Conservation (phyloP, 2,797 vertebrate species). For the Clamator glandarius region DNA sequence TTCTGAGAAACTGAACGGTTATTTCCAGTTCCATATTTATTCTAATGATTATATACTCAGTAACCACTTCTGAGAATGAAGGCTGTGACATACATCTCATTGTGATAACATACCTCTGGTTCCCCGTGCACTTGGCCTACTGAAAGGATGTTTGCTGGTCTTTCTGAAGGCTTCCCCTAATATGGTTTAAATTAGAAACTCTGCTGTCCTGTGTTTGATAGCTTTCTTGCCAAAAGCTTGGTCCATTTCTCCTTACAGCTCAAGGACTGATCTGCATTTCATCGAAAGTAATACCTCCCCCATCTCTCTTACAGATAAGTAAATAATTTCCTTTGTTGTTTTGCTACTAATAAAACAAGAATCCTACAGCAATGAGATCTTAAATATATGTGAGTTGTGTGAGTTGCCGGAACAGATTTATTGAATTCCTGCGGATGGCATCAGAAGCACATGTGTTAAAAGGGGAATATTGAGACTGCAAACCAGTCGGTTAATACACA, state of each 20-base stretch:
- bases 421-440: slow-evolving; percentile 46
- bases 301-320: not conserved
- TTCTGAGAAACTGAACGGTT: not conserved
- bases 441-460: slow-evolving; percentile 8
- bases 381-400: not conserved
- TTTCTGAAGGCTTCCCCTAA: not conserved
- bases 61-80: not conserved
- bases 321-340: not conserved
- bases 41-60: not conserved
- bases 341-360: not conserved
- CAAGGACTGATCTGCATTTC: not conserved
- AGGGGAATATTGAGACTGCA: not conserved
- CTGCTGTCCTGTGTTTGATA: not conserved
- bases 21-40: not conserved
- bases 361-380: not conserved
- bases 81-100: not conserved
- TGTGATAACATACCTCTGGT: not conserved
- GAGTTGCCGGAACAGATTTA: not conserved
- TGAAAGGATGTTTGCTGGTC: not conserved
- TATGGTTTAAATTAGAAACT: not conserved
- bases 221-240: not conserved
- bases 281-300: not conserved
- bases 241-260: not conserved
- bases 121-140: not conserved
- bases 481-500: not conserved